Conservation (phyloP, 2,113 vertebrate genomes). For the Entosphenus tridentatus region DNA sequence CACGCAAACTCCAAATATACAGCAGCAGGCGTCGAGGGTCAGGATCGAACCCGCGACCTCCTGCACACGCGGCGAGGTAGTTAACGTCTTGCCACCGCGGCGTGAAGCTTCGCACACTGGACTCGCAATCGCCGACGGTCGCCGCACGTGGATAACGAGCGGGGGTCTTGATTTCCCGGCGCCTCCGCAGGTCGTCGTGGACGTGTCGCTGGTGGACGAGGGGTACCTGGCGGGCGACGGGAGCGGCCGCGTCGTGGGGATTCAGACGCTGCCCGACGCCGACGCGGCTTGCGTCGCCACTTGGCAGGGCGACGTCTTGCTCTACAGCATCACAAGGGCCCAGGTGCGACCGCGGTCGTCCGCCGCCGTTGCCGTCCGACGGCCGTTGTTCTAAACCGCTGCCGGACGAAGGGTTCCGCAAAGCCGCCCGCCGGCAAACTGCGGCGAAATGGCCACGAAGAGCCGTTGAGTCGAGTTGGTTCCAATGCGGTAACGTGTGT, state of each 20-base stretch:
- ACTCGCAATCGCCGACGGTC: neutral
- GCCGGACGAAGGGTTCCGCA: no score
- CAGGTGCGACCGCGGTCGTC: conserved; percentile 27
- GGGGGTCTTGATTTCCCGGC: neutral
- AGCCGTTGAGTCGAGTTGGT: no score
- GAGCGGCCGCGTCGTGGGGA: conserved; percentile 36
- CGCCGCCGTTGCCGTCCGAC: no score
- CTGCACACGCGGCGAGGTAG: neutral
- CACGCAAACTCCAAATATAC: no score
- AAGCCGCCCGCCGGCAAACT: no score
- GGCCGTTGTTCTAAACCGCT: no score
- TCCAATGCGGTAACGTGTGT: no score
- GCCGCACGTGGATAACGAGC: no score
- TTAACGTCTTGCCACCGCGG: neutral
- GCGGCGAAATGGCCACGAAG: no score
- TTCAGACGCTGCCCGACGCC: conserved; percentile 57
- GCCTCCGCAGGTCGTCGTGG: conserved; percentile 30
- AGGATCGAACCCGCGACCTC: neutral
- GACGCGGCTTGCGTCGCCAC: conserved; percentile 63
- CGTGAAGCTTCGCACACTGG: neutral
- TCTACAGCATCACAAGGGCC: conserved; percentile 38
- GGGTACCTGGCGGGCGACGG: conserved; percentile 50
- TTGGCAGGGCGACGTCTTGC: conserved; percentile 46
- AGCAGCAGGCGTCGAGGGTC: no score
- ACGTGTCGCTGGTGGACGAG: conserved; percentile 34